phyloP scores from a whole-genome alignment of 2,113 vertebrate species.

The Coreoperca whiteheadi region DNA sequence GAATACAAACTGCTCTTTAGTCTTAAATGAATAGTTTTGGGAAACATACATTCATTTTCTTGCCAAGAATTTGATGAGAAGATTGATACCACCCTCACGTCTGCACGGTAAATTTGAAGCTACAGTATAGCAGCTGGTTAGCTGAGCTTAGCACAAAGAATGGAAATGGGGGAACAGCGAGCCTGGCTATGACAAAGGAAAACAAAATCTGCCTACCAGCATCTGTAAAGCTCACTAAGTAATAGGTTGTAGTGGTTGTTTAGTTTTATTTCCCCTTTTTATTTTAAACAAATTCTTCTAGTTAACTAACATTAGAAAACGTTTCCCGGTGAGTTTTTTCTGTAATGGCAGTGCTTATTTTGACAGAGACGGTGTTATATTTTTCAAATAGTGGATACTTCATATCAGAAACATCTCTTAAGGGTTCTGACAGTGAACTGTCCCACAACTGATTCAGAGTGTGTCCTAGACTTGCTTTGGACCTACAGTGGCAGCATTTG shows the following conservation, averaged over 20 bases:
- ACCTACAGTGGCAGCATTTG: conserved; percentile 89
- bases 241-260: background rate
- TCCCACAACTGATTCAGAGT: background rate
- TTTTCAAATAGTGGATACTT: background rate
- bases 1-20: conserved; percentile 13
- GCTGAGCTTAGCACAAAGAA: conserved; percentile 11
- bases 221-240: background rate
- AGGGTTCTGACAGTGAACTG: conserved; percentile 2
- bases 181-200: background rate
- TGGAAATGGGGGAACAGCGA: background rate
- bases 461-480: conserved; percentile 89
- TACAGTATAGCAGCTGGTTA: background rate
- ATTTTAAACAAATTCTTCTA: background rate
- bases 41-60: conserved; percentile 1
- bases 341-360: conserved; percentile 33
- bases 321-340: background rate
- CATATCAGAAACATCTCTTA: background rate
- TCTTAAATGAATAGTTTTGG: background rate
- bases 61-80: background rate
- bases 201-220: background rate
- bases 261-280: background rate
- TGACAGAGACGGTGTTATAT: background rate
- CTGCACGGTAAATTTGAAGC: background rate
- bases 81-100: background rate
- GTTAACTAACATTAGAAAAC: background rate